Conservation (phyloP, 2,113 vertebrate species). For the Probosciger aterrimus region DNA sequence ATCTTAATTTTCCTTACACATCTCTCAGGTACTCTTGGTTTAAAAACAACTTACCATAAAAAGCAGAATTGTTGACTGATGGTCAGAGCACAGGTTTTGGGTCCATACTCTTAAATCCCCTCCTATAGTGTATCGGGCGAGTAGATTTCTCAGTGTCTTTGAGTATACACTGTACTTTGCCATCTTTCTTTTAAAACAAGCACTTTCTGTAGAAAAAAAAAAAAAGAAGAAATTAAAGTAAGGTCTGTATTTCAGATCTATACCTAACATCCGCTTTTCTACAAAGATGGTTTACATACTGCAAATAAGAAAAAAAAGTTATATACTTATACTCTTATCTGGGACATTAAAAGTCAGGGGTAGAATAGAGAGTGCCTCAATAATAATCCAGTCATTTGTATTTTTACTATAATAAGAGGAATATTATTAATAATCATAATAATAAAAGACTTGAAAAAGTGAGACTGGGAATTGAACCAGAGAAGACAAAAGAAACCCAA, state of each 20-base stretch:
- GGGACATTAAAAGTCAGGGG: background rate
- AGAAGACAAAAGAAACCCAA: background rate
- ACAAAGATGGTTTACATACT: background rate
- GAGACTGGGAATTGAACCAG: background rate
- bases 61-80: background rate
- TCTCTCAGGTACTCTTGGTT: conserved; percentile 23
- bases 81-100: background rate
- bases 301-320: background rate
- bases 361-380: background rate
- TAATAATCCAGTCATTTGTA: background rate
- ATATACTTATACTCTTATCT: background rate
- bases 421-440: background rate
- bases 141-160: background rate
- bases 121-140: background rate
- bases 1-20: conserved; percentile 49
- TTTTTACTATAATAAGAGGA: background rate
- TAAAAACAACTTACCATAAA: conserved; percentile 3
- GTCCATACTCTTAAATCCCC: background rate
- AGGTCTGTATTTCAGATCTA: conserved; percentile 1
- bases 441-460: background rate
- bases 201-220: background rate
- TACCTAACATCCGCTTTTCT: background rate
- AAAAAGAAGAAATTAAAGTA: background rate
- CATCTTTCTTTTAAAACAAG: background rate
- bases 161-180: background rate